A percentile compares a stretch with the other conserved stretches of the same genome.
These are phyloP conservation scores for Mystacornis crossleyi DNA, from an alignment of 2,113 vertebrate genomes.

Conservation along the genomic window DNA sequence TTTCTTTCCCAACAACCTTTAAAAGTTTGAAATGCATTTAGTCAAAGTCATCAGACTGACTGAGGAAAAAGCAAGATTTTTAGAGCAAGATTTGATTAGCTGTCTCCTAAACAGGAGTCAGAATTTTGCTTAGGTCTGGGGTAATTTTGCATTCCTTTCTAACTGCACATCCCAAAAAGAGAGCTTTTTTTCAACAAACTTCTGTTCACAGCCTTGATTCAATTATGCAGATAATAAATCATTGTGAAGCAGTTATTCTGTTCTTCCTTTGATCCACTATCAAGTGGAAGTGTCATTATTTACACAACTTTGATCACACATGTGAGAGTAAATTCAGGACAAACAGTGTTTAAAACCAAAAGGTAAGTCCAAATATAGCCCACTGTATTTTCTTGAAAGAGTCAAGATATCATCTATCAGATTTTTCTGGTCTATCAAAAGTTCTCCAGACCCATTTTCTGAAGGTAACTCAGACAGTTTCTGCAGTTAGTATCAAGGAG, in stretches of 20 bases:
- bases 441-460: not conserved
- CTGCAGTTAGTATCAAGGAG: not conserved
- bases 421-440: not conserved
- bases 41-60: not conserved
- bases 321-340: not conserved
- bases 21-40: not conserved
- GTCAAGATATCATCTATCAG: not conserved
- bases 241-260: constrained; percentile 8
- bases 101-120: not conserved
- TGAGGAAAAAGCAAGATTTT: not conserved
- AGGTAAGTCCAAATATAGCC: not conserved
- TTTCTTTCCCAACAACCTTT: not conserved
- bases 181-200: constrained; percentile 2
- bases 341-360: not conserved
- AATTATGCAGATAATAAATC: constrained; percentile 30
- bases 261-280: constrained; percentile 24
- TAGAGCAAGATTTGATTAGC: not conserved
- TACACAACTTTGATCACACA: not conserved
- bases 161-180: constrained; percentile 18
- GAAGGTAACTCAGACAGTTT: not conserved
- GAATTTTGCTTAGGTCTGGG: not conserved
- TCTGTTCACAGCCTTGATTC: constrained; percentile 26
- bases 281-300: constrained; percentile 3
- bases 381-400: not conserved
- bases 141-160: constrained; percentile 37